Conservation (phyloP, 2,888 invertebrate species). For the Esperia sulphurella region DNA sequence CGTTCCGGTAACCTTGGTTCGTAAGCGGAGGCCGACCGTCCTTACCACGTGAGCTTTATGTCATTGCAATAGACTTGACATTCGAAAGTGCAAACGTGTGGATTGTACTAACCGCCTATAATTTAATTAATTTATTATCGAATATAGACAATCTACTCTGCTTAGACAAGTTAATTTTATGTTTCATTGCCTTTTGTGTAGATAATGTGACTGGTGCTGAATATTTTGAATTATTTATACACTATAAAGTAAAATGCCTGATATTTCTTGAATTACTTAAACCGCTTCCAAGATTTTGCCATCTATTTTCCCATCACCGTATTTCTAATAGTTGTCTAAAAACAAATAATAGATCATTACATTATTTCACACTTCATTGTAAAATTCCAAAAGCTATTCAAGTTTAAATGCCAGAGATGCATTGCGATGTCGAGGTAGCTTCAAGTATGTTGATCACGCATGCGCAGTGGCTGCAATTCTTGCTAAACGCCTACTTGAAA, state of each 20-base stretch:
- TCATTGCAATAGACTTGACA: no score
- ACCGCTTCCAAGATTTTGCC: no score
- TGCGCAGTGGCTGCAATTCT: slow-evolving; percentile 13
- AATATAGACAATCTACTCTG: background rate
- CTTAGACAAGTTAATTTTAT: slow-evolving; percentile 1
- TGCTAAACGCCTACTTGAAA: slow-evolving; percentile 32
- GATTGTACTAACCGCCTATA: background rate
- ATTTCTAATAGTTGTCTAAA: no score
- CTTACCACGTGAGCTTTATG: no score
- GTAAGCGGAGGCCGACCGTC: background rate
- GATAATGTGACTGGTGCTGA: background rate
- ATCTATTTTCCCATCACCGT: no score
- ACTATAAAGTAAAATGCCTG: no score
- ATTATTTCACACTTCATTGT: no score
- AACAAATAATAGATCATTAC: no score
- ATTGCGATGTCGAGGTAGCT: background rate
- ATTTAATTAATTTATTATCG: background rate
- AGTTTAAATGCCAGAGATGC: no score
- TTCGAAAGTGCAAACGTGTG: background rate
- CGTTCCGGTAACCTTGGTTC: slow-evolving; percentile 4
- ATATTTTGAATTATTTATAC: no score
- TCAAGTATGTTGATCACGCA: slow-evolving; percentile 22
- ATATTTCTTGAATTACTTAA: no score
- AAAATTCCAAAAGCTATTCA: no score
- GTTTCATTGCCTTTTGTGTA: background rate